Conservation (phyloP, 2,797 vertebrate species). For the Hydrolagus colliei region DNA sequence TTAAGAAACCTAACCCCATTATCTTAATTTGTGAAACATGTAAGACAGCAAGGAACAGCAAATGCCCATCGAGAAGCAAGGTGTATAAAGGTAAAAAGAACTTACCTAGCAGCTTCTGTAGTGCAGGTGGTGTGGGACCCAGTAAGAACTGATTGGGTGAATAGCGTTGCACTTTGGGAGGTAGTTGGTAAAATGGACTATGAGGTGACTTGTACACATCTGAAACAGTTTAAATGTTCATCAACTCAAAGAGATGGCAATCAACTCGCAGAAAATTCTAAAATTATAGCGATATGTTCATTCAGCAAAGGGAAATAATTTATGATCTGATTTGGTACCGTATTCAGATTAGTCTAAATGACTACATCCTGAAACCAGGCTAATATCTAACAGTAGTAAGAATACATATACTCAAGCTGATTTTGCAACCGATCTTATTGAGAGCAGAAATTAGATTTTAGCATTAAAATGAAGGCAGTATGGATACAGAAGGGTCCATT, state of each 20-base stretch:
- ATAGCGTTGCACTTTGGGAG: conserved; percentile 92
- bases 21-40: background rate
- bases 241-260: background rate
- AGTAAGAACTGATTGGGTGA: conserved; percentile 78
- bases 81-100: no score
- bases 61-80: background rate
- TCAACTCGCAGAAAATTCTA: background rate
- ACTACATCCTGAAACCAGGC: background rate
- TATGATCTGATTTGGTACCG: background rate
- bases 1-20: background rate
- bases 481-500: no score
- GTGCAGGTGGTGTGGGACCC: conserved; percentile 78
- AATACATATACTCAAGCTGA: background rate
- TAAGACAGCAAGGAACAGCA: background rate
- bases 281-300: background rate
- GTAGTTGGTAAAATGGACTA: conserved; percentile 93
- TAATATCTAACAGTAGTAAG: background rate
- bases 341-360: background rate
- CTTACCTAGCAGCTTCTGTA: conserved; percentile 92
- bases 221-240: conserved; percentile 40
- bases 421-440: background rate
- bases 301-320: background rate
- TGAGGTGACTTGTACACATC: conserved; percentile 89
- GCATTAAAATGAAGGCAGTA: no score
- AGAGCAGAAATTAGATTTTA: no score